Base-by-base conservation (phyloP, 2,888 invertebrate species). In the Harmothoe impar region DNA sequence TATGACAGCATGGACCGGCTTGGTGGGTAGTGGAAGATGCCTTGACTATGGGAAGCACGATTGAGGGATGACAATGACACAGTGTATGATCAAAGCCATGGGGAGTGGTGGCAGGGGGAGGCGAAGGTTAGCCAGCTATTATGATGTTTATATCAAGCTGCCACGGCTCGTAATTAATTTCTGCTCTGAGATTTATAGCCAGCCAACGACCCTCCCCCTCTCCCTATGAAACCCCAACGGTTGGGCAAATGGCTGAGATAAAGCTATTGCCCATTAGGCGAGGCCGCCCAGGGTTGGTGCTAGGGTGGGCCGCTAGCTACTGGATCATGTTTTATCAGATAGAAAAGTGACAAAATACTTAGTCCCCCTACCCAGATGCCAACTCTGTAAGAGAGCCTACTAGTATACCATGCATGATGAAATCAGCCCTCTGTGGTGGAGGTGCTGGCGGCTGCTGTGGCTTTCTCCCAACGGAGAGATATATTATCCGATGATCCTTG, bases 131-230 rank as follows among this genome's bases (percentile, higher is more conserved):
- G 35, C 35, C 17, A 35, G 81, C 81, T 20, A 81, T 17, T 81
- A 43, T 81, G 43, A 81, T 81, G 81, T 81, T 81, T 81, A 81
- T 81, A 81, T 81, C 81, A 81, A 23, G 23, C 81, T 43, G 81
- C 81, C 43, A 81, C 15, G 15, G 43, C 43, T n/a, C 33, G 15
- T 81, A 81, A 81, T 81, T 81, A 81, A 81, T 81, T n/a, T 35
- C 81, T 35, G 35, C 43, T 17, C 12, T n/a, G 33, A 43, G 81
- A 81, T 81, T 81, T 81, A 81, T 81, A 77, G 77, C 77, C 25
- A 77, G 62, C 25, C 17, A 31, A 31, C 68, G 25, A 68, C 68
- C 77, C 77, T n/a, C 31, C 29, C 29, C n/a, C 77, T 7, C 29
- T 31, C 77, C 31, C 77, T 17, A 5, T 31, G 77, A 62, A 62